These are phyloP conservation scores for Malacoraja senta DNA, from an alignment of 2,797 vertebrate genomes.

Conservation along the genomic window DNA sequence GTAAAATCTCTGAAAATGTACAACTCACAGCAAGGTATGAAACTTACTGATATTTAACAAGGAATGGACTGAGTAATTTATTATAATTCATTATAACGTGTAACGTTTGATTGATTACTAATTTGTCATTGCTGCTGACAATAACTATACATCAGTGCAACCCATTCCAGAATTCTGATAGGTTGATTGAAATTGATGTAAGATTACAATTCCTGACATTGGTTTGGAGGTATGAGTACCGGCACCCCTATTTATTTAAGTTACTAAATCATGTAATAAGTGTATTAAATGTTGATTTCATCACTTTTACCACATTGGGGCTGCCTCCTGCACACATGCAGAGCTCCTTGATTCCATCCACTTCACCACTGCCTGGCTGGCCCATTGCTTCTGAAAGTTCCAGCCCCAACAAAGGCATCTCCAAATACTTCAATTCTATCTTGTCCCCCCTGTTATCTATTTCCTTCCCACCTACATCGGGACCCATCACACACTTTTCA, in stretches of 20 bases:
- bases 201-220: background rate
- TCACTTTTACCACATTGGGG: too few relatives aligned
- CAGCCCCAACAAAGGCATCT: too few relatives aligned
- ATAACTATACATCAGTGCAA: background rate
- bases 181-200: background rate
- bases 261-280: too few relatives aligned
- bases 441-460: too few relatives aligned
- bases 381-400: too few relatives aligned
- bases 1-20: background rate
- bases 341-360: too few relatives aligned
- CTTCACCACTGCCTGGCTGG: too few relatives aligned
- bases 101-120: background rate
- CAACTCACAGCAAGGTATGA: background rate
- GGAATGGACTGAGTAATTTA: background rate
- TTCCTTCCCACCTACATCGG: too few relatives aligned
- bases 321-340: too few relatives aligned
- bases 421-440: too few relatives aligned
- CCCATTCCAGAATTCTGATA: background rate
- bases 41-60: background rate
- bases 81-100: background rate
- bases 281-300: too few relatives aligned
- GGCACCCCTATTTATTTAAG: background rate
- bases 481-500: too few relatives aligned
- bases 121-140: background rate
- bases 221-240: background rate